Conservation (phyloP, 2,113 vertebrate species). For the Cyanoliseus patagonus region DNA sequence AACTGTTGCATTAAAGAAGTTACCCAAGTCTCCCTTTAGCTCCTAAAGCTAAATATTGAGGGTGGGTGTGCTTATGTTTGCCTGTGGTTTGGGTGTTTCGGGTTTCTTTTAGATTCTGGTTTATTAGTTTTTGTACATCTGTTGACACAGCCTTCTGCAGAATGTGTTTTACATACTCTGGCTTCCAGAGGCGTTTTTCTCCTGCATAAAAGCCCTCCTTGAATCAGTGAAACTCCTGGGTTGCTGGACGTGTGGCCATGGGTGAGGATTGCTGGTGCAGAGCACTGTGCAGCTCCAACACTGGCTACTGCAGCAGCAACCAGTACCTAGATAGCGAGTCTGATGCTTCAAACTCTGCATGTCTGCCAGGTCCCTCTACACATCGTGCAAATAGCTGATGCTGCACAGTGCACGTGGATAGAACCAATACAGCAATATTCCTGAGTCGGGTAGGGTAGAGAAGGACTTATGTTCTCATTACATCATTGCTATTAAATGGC, state of each 20-base stretch:
- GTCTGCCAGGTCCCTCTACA: background rate
- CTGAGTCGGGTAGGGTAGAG: fast-evolving
- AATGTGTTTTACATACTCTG: background rate
- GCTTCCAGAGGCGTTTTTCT: background rate
- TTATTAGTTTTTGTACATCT: background rate
- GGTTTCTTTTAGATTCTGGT: background rate
- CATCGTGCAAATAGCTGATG: background rate
- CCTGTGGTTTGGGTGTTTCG: background rate
- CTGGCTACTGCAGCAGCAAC: background rate
- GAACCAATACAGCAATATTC: background rate
- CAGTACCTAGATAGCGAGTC: background rate
- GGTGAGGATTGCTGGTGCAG: background rate
- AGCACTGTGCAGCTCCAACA: background rate
- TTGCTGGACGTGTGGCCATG: fast-evolving
- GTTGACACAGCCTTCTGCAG: background rate
- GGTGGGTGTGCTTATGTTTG: fast-evolving
- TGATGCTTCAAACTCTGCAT: fast-evolving
- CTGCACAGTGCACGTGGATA: background rate
- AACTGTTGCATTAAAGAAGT: background rate
- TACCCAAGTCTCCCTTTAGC: background rate
- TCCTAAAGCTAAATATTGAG: background rate
- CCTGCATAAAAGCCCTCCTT: background rate
- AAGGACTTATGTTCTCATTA: background rate
- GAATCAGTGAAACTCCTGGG: background rate
- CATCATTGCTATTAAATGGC: background rate